These are phyloP conservation scores for Delphinapterus leucas DNA, from an alignment of 2,113 vertebrate species.

Conservation along the genomic window DNA sequence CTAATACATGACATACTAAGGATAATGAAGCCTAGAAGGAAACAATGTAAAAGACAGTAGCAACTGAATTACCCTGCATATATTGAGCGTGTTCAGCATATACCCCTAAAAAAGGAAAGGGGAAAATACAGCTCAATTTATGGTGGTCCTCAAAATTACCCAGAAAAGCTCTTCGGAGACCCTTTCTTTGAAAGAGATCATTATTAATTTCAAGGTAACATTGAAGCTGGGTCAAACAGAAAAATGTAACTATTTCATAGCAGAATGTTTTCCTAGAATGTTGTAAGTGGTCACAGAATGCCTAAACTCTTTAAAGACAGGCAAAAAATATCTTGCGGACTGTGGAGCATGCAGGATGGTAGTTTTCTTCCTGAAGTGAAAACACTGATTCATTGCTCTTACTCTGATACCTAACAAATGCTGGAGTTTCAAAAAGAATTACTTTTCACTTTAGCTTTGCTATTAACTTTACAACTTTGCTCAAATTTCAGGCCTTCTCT, in stretches of 20 bases:
- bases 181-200: slow-evolving; percentile 17
- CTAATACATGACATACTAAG: background rate
- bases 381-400: background rate
- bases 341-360: fast-evolving
- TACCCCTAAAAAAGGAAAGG: background rate
- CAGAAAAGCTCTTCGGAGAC: slow-evolving; percentile 2
- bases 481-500: background rate
- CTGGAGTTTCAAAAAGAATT: background rate
- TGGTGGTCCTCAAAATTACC: background rate
- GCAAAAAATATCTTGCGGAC: background rate
- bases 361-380: slow-evolving; percentile 12
- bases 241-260: background rate
- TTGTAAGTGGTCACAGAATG: background rate
- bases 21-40: background rate
- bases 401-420: background rate
- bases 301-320: background rate
- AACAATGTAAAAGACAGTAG: background rate
- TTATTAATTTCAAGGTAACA: slow-evolving; percentile 33
- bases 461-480: background rate
- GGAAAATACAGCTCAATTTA: background rate
- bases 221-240: background rate
- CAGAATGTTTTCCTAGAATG: background rate
- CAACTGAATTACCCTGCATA: background rate
- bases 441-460: background rate
- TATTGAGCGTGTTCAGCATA: background rate